Conservation (phyloP, 2,888 invertebrate species). For the Frankliniella intonsa region DNA sequence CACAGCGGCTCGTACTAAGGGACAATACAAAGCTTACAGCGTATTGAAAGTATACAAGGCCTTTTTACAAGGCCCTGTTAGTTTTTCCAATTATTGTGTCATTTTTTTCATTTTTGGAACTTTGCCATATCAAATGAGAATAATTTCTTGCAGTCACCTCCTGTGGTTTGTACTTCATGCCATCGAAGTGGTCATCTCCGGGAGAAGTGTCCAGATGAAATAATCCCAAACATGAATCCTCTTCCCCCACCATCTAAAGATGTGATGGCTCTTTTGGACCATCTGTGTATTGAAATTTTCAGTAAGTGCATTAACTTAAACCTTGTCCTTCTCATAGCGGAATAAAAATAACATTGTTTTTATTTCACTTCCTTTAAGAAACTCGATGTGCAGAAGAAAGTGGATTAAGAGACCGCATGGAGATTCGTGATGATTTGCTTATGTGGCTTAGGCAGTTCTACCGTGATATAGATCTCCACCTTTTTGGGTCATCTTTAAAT, state of each 20-base stretch:
- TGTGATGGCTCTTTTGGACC: constrained; percentile 42
- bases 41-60: too few relatives aligned
- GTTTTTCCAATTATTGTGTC: not conserved
- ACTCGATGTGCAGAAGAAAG: not conserved
- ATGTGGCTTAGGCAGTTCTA: constrained; percentile 42
- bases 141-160: constrained; percentile 37
- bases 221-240: constrained; percentile 45
- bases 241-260: constrained; percentile 44
- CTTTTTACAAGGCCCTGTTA: too few relatives aligned
- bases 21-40: too few relatives aligned
- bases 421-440: constrained; percentile 45
- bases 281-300: constrained; percentile 44
- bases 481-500: constrained; percentile 58
- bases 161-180: constrained; percentile 49
- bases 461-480: constrained; percentile 47
- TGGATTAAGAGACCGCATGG: not conserved
- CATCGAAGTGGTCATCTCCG: constrained; percentile 50
- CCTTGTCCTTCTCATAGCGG: not conserved
- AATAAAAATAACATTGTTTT: not conserved
- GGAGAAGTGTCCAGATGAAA: constrained; percentile 49
- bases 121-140: not conserved
- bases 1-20: too few relatives aligned
- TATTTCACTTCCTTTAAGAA: not conserved
- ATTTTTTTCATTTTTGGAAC: not conserved
- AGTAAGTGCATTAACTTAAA: constrained; percentile 37